Evolutionary conservation across 1,140 invertebrate genomes (phyloP).

Genomic region (Anoplolepis gracilipes): DNA sequence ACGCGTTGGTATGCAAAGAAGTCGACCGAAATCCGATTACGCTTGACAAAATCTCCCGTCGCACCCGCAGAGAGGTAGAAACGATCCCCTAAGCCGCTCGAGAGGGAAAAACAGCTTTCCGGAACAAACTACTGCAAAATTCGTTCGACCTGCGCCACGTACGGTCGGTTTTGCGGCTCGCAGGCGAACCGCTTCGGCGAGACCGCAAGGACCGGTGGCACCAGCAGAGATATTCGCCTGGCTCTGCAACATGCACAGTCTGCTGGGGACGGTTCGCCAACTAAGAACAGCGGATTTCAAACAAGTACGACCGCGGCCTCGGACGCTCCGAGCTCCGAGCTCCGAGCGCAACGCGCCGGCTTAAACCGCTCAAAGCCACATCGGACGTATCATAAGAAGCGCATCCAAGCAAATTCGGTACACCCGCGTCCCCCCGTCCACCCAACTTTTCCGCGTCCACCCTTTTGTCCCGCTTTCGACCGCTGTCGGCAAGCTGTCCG

Average conservation of each 20-base stretch:
- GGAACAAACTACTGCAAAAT: conserved; percentile 50
- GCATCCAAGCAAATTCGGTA: conserved; percentile 31
- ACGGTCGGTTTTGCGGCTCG: conserved; percentile 57
- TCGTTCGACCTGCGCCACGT: conserved; percentile 35
- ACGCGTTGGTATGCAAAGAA: background rate
- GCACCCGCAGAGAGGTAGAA: background rate
- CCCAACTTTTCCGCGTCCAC: conserved; percentile 12
- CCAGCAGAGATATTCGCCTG: conserved; percentile 12
- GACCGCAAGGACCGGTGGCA: conserved; percentile 45
- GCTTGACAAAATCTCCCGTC: background rate
- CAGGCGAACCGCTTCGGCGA: conserved; percentile 26
- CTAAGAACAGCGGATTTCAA: conserved; percentile 63
- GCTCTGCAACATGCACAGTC: conserved; percentile 26
- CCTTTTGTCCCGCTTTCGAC: conserved; percentile 3
- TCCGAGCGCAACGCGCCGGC: background rate
- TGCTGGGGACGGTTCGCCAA: conserved; percentile 51
- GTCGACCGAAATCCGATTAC: conserved; percentile 19
- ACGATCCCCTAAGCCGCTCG: conserved; percentile 8
- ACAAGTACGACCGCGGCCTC: conserved; percentile 37
- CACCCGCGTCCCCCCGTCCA: conserved; percentile 6
- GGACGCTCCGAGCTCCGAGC: background rate
- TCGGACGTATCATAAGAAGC: conserved; percentile 47
- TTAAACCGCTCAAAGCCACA: conserved; percentile 51
- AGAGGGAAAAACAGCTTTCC: conserved; percentile 40
- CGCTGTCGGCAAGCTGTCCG: conserved; percentile 23